Percentiles rank a stretch among this genome's conserved stretches.
phyloP scores from a whole-genome alignment of 35 echinoderm and acorn worm species.

The Diadema setosum region DNA sequence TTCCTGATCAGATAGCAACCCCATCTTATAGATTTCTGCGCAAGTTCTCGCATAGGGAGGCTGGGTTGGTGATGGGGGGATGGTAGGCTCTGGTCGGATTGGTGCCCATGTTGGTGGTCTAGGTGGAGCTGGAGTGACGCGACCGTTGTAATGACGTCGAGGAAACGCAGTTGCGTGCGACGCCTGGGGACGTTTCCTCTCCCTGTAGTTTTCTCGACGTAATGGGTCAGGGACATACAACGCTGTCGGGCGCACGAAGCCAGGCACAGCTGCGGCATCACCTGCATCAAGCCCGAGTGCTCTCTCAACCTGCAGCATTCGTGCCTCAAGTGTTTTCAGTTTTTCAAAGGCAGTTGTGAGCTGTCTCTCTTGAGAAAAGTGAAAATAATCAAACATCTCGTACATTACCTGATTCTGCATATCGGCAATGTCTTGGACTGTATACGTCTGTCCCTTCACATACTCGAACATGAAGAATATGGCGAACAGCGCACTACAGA shows the following conservation, averaged over 20 bases:
- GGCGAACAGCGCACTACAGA: too few relatives aligned
- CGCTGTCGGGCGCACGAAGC: background rate
- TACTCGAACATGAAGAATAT: too few relatives aligned
- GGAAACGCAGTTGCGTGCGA: background rate
- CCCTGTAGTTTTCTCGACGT: background rate
- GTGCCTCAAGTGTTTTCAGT: background rate
- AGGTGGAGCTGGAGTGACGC: background rate
- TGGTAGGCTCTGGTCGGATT: background rate
- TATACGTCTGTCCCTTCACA: background rate
- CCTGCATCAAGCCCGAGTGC: background rate
- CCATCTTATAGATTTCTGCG: background rate
- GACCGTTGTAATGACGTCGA: background rate
- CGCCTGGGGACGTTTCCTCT: background rate
- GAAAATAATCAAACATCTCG: conserved; percentile 10
- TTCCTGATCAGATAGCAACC: background rate
- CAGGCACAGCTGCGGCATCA: background rate
- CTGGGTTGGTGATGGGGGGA: background rate
- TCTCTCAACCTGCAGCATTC: background rate
- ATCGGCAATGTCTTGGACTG: conserved; percentile 19
- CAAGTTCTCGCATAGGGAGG: background rate
- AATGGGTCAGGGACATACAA: background rate
- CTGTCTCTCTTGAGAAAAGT: background rate
- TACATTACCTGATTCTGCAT: conserved; percentile 10
- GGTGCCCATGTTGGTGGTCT: background rate
- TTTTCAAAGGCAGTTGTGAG: conserved; percentile 2